Conservation (phyloP, 1,140 invertebrate species). For the Pogonomyrmex californicus region DNA sequence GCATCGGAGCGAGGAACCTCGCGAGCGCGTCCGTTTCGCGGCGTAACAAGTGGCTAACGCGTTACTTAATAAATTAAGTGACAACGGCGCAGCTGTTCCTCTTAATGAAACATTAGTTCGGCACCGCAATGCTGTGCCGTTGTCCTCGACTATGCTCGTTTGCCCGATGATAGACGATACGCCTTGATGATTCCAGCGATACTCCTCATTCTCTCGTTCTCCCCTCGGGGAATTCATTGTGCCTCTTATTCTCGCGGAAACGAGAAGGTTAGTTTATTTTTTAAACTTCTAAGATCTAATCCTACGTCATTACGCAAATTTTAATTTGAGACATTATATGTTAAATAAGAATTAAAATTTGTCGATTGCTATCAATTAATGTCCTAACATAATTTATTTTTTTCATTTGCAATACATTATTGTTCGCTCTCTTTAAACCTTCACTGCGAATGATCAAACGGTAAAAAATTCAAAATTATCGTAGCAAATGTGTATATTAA, state of each 20-base stretch:
- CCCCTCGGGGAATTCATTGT: conserved; percentile 17
- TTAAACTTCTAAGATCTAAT: conserved; percentile 19
- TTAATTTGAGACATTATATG: background rate
- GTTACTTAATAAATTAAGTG: conserved; percentile 87
- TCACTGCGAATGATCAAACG: background rate
- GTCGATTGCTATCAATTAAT: background rate
- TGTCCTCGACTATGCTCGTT: conserved; percentile 47
- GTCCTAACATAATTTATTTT: background rate
- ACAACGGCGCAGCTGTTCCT: conserved; percentile 85
- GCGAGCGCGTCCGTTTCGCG: conserved; percentile 53
- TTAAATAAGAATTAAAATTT: background rate
- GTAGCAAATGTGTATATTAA: background rate
- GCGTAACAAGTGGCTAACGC: conserved; percentile 77
- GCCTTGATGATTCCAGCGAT: conserved; percentile 30
- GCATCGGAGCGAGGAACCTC: conserved; percentile 9
- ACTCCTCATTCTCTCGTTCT: background rate
- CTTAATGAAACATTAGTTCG: conserved; percentile 87
- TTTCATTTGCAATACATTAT: background rate
- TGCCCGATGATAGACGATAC: conserved; percentile 35
- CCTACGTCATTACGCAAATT: background rate
- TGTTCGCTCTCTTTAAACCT: background rate
- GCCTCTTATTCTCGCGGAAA: conserved; percentile 53
- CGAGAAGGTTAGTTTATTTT: conserved; percentile 20
- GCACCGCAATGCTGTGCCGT: conserved; percentile 73
- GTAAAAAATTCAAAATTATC: background rate